Base-by-base conservation (phyloP, 2,888 invertebrate genomes). In the Myopa tessellatipennis region DNA sequence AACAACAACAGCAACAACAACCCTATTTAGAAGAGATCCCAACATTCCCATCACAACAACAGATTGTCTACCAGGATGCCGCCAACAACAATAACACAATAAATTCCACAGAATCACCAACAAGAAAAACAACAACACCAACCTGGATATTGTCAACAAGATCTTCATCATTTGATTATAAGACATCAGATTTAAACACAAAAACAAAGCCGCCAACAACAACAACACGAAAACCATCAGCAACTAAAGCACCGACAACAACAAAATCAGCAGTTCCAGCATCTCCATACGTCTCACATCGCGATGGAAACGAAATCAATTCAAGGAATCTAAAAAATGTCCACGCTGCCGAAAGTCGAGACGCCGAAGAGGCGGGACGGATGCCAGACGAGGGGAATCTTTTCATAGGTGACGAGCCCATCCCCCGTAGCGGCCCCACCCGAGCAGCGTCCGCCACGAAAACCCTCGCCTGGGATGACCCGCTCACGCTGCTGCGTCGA, bases 221-320 rank as follows among this genome's bases (percentile, higher is more conserved):
- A n/a, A 26, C 4, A 58, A 16, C n/a, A n/a, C n/a, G 26, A 26
- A 26, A 26, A 26, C 36, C 40, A 26, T 40, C 70, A 60, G 69
- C 50, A 38, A 74, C 79, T 38, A 76, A 77, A 36, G 71, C 78
- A 74, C 45, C 67, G 73, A 70, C 77, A 67, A 73, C 67, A 55
- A 71, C 76, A 78, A 72, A 79, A 38, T 50, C n/a, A 50, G 58
- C 45, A 61, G 36, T 68, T 73, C 76, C 76, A 61, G 45, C 60
- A 50, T 55, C 70, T 74, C 77, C 76, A 73, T 81, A 77, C 61
- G 65, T 71, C 78, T 69, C 60, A 65, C 70, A 71, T 26, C 69
- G 74, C 82, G 84, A 83, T 83, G 81, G 81, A 81, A 77, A 77
- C 78, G 78, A 81, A 84, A 81, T 82, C 45, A 84, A 81, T 82